Conservation (phyloP, 2,797 vertebrate species). For the Kryptolebias ocellatus region DNA sequence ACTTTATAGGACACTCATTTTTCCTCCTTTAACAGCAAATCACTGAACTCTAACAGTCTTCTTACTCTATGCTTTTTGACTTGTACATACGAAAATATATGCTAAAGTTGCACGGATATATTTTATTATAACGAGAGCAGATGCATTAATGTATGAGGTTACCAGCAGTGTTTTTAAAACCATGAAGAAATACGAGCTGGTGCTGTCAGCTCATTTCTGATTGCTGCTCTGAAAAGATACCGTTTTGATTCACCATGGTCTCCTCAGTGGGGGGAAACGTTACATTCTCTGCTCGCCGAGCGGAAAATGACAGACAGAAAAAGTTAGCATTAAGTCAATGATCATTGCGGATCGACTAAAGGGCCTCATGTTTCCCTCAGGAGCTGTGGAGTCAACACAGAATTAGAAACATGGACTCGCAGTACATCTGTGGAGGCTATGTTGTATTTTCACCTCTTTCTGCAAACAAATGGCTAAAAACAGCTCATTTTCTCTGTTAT, state of each 20-base stretch:
- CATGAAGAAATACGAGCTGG: not conserved
- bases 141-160: not conserved
- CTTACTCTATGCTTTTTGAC: not conserved
- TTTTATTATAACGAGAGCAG: not conserved
- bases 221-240: not conserved
- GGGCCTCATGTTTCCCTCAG: not conserved
- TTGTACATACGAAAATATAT: not conserved
- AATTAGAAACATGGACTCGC: not conserved
- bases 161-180: not conserved
- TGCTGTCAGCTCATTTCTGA: not conserved
- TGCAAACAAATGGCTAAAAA: not conserved
- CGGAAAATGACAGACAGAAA: no score
- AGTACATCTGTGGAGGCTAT: not conserved
- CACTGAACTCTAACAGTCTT: no score
- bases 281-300: not conserved
- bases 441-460: not conserved
- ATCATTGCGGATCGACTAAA: no score
- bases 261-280: no score
- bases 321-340: no score
- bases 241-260: no score
- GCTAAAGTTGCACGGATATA: conserved; percentile 1
- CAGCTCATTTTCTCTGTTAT: not conserved
- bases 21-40: not conserved
- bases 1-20: not conserved
- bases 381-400: not conserved